Evolutionary conservation across 2,888 invertebrate genomes (phyloP).

Genomic region (Eupithecia dodoneata): DNA sequence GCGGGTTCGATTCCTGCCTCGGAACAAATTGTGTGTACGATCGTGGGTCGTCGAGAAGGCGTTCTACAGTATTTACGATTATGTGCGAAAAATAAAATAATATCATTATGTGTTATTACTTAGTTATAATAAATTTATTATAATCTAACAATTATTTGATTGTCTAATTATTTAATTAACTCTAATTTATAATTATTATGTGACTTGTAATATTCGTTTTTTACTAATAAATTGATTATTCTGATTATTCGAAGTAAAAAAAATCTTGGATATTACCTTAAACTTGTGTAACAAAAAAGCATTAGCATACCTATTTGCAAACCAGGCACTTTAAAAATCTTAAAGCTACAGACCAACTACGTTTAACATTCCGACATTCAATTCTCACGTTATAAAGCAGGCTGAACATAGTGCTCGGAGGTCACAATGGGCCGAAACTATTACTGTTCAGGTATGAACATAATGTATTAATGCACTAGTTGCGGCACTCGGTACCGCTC

Average conservation of each 20-base stretch:
- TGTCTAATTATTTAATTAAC: too few relatives aligned
- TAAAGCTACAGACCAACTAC: constrained; percentile 11
- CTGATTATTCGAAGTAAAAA: neutral
- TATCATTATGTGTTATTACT: too few relatives aligned
- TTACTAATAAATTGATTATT: too few relatives aligned
- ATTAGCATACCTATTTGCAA: neutral
- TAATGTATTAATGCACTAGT: constrained; percentile 39
- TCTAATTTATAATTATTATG: too few relatives aligned
- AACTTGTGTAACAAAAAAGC: neutral
- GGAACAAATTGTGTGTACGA: too few relatives aligned
- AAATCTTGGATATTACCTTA: neutral
- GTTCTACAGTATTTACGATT: too few relatives aligned
- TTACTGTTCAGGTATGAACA: constrained; percentile 58
- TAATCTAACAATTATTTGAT: too few relatives aligned
- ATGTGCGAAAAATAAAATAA: too few relatives aligned
- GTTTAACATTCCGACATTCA: constrained; percentile 35
- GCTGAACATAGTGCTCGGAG: constrained; percentile 47
- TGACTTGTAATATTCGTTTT: too few relatives aligned
- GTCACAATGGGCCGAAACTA: constrained; percentile 60
- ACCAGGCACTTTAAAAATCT: neutral
- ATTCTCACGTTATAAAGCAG: constrained; percentile 45
- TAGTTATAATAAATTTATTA: too few relatives aligned
- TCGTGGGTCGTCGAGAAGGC: too few relatives aligned
- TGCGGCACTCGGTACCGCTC: constrained; percentile 19
- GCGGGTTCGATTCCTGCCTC: too few relatives aligned